Percentiles rank a stretch among this genome's conserved stretches.
Evolutionary conservation across 2,113 vertebrate genomes (phyloP).

Genomic region (Acanthisitta chloris): DNA sequence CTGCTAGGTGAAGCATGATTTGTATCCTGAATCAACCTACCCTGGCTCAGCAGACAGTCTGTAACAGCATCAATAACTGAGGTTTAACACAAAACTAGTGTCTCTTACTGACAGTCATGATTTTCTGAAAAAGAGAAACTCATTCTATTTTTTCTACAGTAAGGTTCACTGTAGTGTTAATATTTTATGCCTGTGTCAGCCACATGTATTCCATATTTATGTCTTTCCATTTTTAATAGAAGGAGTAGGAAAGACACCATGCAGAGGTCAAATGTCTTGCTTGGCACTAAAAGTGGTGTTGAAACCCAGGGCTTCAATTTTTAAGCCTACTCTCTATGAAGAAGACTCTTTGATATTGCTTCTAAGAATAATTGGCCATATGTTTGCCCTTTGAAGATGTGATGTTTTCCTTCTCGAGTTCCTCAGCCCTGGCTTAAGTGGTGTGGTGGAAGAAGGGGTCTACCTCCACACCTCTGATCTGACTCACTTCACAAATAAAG

Average conservation of each 20-base stretch:
- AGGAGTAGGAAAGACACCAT: neutral
- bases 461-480: neutral
- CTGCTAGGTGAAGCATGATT: neutral
- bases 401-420: neutral
- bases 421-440: neutral
- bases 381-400: neutral
- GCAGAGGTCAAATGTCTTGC: neutral
- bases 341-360: neutral
- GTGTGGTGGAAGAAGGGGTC: neutral
- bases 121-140: neutral
- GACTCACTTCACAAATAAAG: neutral
- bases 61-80: neutral
- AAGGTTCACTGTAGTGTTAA: neutral
- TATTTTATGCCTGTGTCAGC: neutral
- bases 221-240: neutral
- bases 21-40: neutral
- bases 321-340: neutral
- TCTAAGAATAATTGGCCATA: neutral
- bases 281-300: neutral
- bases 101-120: too few species aligned
- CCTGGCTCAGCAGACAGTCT: neutral
- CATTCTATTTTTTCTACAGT: neutral
- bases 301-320: neutral
- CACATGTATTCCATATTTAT: neutral
- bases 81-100: neutral